Evolutionary conservation across 1,140 invertebrate genomes (phyloP).

Genomic region (Tetraneura akinire): DNA sequence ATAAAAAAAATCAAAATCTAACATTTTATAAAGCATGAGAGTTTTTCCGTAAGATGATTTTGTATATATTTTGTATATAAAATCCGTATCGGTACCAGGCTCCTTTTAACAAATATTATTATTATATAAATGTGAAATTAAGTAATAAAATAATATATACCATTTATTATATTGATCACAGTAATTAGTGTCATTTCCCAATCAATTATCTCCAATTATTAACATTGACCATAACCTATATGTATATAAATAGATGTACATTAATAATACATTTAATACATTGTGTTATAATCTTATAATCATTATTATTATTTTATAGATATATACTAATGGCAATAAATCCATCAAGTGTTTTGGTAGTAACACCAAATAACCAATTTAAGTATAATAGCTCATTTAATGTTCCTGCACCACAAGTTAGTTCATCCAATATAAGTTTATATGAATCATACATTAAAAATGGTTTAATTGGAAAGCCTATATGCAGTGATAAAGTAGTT

Average conservation of each 20-base stretch:
- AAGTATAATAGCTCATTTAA: constrained; percentile 35
- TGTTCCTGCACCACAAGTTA: constrained; percentile 28
- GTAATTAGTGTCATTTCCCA: no score
- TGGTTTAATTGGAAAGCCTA: neutral
- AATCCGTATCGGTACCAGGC: no score
- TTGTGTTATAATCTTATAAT: neutral
- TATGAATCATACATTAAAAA: constrained; percentile 40
- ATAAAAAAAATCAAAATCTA: no score
- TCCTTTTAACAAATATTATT: no score
- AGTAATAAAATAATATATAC: no score
- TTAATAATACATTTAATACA: neutral
- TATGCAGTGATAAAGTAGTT: constrained; percentile 13
- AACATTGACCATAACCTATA: neutral
- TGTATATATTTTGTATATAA: no score
- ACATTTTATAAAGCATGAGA: no score
- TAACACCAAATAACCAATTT: neutral
- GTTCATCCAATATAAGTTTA: neutral
- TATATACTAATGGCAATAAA: constrained; percentile 37
- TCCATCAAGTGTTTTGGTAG: constrained; percentile 19
- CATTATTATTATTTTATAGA: constrained; percentile 15
- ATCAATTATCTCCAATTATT: no score
- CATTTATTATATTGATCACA: no score
- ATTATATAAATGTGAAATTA: no score
- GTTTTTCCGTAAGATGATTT: no score
- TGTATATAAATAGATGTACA: neutral